Evolutionary conservation across 2,113 vertebrate genomes (phyloP).

Genomic region (Gobio gobio): DNA sequence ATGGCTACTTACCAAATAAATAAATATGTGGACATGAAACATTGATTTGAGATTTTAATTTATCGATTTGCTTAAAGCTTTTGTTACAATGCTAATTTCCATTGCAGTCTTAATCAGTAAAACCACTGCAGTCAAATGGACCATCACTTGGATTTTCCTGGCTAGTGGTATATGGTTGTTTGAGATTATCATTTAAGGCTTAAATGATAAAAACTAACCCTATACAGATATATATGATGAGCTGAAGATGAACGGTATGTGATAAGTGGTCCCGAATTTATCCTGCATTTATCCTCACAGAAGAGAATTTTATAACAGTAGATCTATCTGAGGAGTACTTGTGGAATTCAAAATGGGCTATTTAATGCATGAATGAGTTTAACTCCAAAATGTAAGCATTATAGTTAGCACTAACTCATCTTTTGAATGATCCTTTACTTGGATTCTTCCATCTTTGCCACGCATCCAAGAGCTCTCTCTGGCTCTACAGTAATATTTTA

Average conservation of each 20-base stretch:
- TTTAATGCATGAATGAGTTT: neutral
- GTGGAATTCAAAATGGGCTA: neutral
- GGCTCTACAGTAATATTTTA: neutral
- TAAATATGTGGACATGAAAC: neutral
- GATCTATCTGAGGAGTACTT: neutral
- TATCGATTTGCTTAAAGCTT: neutral
- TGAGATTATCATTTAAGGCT: neutral
- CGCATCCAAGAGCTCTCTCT: constrained; percentile 3
- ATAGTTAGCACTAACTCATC: neutral
- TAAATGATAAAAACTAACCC: neutral
- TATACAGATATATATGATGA: no score
- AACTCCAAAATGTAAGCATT: neutral
- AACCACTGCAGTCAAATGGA: constrained; percentile 8
- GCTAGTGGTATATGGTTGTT: neutral
- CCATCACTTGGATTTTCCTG: constrained; percentile 1
- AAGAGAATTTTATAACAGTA: neutral
- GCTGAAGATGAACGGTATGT: neutral
- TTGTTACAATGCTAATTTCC: neutral
- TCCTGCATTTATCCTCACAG: neutral
- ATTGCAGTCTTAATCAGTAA: constrained; percentile 8
- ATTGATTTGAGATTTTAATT: neutral
- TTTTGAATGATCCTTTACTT: neutral
- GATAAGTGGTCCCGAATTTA: neutral
- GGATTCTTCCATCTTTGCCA: neutral
- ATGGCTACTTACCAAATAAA: constrained; percentile 6